A percentile compares a stretch with the other conserved stretches of the same genome.
phyloP scores from a whole-genome alignment of 1,140 invertebrate species.

The Solenopsis fugax region DNA sequence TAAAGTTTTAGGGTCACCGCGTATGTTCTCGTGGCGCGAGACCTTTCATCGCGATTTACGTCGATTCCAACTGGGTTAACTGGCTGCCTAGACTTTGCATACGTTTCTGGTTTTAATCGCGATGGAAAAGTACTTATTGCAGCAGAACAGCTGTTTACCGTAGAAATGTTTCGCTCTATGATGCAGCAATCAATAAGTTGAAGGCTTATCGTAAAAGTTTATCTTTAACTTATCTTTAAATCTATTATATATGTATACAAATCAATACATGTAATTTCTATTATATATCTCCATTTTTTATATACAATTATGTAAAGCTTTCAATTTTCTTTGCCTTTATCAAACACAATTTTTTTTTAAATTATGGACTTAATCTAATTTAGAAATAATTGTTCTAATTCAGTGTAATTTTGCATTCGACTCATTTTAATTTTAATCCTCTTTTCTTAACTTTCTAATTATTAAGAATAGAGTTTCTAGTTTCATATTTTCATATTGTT shows the following conservation, averaged over 20 bases:
- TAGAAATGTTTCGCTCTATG: neutral
- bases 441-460: neutral
- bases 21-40: neutral
- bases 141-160: neutral
- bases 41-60: constrained; percentile 49
- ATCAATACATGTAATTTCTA: neutral
- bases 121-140: neutral
- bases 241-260: neutral
- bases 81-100: neutral
- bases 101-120: neutral
- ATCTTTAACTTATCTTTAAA: constrained; percentile 7
- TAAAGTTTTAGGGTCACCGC: constrained; percentile 9
- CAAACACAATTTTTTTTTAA: neutral
- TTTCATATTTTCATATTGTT: neutral
- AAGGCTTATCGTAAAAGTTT: neutral
- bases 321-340: neutral
- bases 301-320: neutral
- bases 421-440: neutral
- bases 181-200: neutral
- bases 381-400: neutral
- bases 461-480: too few relatives aligned
- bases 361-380: neutral
- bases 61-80: constrained; percentile 43
- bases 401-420: neutral
- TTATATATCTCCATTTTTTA: neutral